Evolutionary conservation across 2,888 invertebrate genomes (phyloP).

Genomic region (Timema podura): DNA sequence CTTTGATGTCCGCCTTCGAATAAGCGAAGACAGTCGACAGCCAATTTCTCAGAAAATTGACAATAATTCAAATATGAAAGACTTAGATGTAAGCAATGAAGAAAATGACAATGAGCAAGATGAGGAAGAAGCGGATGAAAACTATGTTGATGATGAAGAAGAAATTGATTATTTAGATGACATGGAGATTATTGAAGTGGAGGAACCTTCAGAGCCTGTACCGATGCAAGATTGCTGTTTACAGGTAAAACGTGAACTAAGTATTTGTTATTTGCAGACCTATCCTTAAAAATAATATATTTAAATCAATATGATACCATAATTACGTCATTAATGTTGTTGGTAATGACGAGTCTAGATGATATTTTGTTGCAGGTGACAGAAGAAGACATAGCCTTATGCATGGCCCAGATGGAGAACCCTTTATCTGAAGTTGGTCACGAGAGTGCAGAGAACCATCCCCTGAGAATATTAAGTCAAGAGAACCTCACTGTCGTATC

Average conservation of each 20-base stretch:
- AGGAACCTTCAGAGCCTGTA: constrained; percentile 75
- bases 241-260: constrained; percentile 54
- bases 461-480: constrained; percentile 81
- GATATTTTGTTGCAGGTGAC: constrained; percentile 49
- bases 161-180: constrained; percentile 19
- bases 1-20: constrained; percentile 22
- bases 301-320: too few species aligned
- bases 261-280: neutral
- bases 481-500: constrained; percentile 88
- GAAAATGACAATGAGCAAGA: too few species aligned
- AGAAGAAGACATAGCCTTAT: constrained; percentile 86
- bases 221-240: constrained; percentile 83
- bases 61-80: too few species aligned
- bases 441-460: constrained; percentile 71
- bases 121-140: constrained; percentile 18
- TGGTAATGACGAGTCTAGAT: too few species aligned
- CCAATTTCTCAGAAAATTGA: too few species aligned
- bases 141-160: constrained; percentile 17
- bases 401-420: constrained; percentile 71
- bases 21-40: constrained; percentile 16
- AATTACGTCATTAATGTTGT: too few species aligned
- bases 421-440: constrained; percentile 69
- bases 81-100: too few species aligned
- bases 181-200: constrained; percentile 70
- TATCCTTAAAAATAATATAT: neutral